Conservation (phyloP, 2,888 invertebrate genomes). For the Aromia moschata region DNA sequence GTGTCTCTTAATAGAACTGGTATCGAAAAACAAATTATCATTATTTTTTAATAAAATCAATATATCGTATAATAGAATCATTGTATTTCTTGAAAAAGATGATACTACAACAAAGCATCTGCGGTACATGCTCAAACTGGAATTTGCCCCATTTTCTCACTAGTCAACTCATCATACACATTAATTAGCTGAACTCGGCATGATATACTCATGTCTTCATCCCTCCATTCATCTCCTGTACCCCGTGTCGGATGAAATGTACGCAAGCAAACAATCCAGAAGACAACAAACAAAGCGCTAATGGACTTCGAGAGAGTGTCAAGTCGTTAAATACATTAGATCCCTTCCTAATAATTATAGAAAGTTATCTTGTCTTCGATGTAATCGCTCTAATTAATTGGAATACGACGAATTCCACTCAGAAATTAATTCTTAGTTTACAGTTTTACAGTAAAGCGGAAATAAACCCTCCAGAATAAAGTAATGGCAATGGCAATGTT, state of each 20-base stretch:
- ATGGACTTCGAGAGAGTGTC: constrained; percentile 6
- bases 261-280: constrained; percentile 6
- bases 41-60: no score
- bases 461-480: no score
- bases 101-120: no score
- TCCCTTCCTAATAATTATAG: constrained; percentile 1
- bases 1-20: no score
- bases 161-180: not conserved
- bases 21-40: no score
- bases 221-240: not conserved
- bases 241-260: not conserved
- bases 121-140: no score
- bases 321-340: constrained; percentile 3
- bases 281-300: constrained; percentile 10
- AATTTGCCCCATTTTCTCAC: no score
- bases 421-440: no score
- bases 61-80: no score
- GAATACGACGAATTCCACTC: not conserved
- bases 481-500: no score
- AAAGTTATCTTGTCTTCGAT: not conserved
- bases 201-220: not conserved
- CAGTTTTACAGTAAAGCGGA: no score
- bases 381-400: constrained; percentile 4
- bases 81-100: no score
- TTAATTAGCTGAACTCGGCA: not conserved